These are phyloP conservation scores for Willowsia nigromaculata DNA, from an alignment of 2,888 invertebrate species.

Conservation along the genomic window DNA sequence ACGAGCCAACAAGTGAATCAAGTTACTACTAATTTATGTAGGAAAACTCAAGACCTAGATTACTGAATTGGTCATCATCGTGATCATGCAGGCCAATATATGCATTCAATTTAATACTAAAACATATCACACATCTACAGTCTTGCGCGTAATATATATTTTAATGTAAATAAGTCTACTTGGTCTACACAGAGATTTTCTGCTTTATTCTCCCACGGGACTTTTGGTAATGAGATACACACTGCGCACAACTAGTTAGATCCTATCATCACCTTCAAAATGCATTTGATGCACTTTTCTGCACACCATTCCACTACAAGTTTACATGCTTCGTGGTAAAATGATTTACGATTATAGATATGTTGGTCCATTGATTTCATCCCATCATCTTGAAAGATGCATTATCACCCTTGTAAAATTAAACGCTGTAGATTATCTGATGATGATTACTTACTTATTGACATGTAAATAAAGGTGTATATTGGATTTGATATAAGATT, in stretches of 20 bases:
- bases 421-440: conserved; percentile 51
- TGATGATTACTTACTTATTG: background rate
- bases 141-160: background rate
- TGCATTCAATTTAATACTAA: background rate
- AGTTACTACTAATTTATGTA: conserved; percentile 44
- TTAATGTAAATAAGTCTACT: background rate
- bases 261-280: background rate
- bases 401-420: conserved; percentile 56
- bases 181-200: background rate
- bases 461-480: background rate
- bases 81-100: background rate
- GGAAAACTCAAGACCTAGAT: conserved; percentile 62
- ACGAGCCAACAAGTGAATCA: conserved; percentile 28
- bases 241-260: background rate
- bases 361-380: conserved; percentile 23
- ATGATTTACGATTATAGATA: conserved; percentile 33
- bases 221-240: background rate
- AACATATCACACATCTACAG: background rate
- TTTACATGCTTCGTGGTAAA: background rate
- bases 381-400: conserved; percentile 4
- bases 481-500: background rate
- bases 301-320: background rate
- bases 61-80: conserved; percentile 40
- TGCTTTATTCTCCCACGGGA: conserved; percentile 30
- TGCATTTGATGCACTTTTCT: conserved; percentile 38